Evolutionary conservation across 2,113 vertebrate genomes (phyloP), one percentile per base, ranked within the genome.

Genomic region (Seriola aureovittata): DNA sequence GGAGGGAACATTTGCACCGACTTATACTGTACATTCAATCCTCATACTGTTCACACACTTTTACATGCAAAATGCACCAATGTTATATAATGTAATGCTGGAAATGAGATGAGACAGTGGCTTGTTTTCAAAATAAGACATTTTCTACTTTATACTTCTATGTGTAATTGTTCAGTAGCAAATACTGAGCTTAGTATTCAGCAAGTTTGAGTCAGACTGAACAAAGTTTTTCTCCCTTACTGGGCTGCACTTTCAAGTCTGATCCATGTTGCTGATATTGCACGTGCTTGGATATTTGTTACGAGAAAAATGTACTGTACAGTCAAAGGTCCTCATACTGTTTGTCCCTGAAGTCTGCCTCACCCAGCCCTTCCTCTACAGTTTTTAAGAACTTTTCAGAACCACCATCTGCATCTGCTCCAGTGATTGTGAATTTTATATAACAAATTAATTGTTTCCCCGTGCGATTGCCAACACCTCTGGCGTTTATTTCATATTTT

Each of bases 351-450:
- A 36, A 6, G n/a, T 29, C 12, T 14, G 3, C 89, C 96, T 97
- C 83, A 96, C 97, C 48, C 97, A 96, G 86, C 97, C 96, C 96
- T 4, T 97, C 97, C 91, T 86, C 96, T 0, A 96, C 96, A 4
- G 94, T 97, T 75, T 94, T 95, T 80, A 95, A 97, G 87, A 97
- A 97, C 78, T 97, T 95, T 93, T 96, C 66, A 95, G 96, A 85
- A 98, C 96, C 71, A 94, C 4, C 21, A 50, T 55, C 29, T 19
- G 36, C 16, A 17, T 16, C 3, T 48, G 46, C 46, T 42, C 29
- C 29, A 29, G 29, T 44, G 42, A 44, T 44, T 44, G 9, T 44
- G 42, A 44, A 13, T 8, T 9, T 44, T 42, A 42, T 4, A 14
- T 48, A 48, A 50, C 48, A 50, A 50, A 17, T 50, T 5, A 50